Evolutionary conservation across 2,797 vertebrate species (phyloP), one percentile per base, ranked within the genome.

Genomic region (Onychomys leucogaster): DNA sequence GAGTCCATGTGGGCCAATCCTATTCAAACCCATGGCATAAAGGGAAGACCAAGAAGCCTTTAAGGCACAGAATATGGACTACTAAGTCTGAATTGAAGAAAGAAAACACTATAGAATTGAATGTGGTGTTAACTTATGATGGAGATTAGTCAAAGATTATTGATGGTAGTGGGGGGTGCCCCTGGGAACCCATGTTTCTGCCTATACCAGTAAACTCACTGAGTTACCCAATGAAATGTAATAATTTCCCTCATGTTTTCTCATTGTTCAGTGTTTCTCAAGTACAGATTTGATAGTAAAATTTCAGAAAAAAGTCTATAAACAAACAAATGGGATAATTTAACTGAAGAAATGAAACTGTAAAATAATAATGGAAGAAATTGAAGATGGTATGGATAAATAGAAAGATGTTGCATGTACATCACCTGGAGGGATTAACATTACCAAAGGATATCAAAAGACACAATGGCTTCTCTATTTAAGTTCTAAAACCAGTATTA

Each of bases 31-130:
- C 63, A 67, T 29, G 29, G 34, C 13, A 27, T 29, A 94, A 89
- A 27, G 57, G 52, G 37, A 85, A 73, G 23, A 16, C 77, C 17
- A 89, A 59, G 84, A 43, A 78, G 61, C 34, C 94, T 94, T 96
- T 83, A 80, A 73, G 52, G 49, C 90, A 59, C 46, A 91, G 81
- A 83, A 49, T 75, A 55, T 84, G 55, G 76, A 73, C 80, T 87
- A 94, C 82, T 95, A 89, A 93, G 77, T 91, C 75, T 94, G 92
- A 97, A 73, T 67, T 95, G 92, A 89, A 78, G 78, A 49, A 73
- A 92, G 93, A 69, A 83, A 46, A 59, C 69, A 69, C 61, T 37
- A 29, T 81, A 92, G 83, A 75, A 43, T 63, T 63, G n/a, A 96
- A 19, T 86, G 34, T 85, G 34, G 8, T 95, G 65, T 91, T 91